A percentile compares a stretch with the other conserved stretches of the same genome.
These are phyloP conservation scores for Sapayoa aenigma DNA, from an alignment of 2,113 vertebrate genomes.

Conservation along the genomic window DNA sequence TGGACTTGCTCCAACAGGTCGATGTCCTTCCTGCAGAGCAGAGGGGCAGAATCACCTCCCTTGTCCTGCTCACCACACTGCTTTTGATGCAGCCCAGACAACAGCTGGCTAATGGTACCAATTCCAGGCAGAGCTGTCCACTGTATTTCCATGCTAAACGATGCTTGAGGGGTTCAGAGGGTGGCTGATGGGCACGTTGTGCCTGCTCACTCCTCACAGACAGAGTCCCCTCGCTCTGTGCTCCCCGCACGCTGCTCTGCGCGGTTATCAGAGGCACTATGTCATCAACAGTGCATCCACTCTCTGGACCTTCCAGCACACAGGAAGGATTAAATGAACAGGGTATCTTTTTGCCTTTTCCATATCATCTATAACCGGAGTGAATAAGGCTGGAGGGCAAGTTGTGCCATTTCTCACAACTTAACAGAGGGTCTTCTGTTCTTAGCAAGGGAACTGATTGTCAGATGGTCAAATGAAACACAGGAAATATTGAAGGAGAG, in stretches of 20 bases:
- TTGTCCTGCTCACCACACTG: neutral
- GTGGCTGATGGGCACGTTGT: neutral
- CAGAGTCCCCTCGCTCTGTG: neutral
- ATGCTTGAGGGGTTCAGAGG: neutral
- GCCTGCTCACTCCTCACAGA: neutral
- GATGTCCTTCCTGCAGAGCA: neutral
- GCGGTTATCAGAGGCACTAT: fast-evolving
- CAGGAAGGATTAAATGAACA: neutral
- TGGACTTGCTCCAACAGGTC: neutral
- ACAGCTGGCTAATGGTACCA: neutral
- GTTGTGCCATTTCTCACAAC: neutral
- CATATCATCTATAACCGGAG: neutral
- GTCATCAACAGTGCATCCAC: no score
- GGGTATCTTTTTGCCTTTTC: neutral
- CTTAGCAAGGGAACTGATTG: neutral
- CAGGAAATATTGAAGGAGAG: neutral
- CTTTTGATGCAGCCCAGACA: neutral
- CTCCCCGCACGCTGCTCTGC: neutral
- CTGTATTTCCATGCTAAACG: neutral
- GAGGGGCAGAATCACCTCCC: neutral
- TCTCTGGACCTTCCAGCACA: neutral
- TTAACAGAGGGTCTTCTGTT: neutral
- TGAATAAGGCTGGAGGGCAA: neutral
- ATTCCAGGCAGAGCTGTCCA: neutral
- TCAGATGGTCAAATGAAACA: neutral